Conservation (phyloP, 2,113 vertebrate genomes). For the Paralichthys olivaceus region DNA sequence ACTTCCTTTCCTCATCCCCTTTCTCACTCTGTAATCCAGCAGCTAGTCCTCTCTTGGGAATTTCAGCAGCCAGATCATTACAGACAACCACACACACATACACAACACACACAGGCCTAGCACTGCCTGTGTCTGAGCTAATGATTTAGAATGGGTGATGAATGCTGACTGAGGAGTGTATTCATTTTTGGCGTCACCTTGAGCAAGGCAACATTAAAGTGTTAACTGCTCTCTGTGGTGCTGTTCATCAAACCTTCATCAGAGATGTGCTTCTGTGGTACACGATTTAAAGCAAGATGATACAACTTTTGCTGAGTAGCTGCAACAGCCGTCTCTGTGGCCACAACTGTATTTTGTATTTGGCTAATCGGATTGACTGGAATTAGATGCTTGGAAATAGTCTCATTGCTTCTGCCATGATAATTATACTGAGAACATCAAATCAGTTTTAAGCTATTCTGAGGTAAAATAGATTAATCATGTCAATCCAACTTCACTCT, state of each 20-base stretch:
- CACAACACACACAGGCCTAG: constrained; percentile 14
- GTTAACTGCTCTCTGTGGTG: constrained; percentile 45
- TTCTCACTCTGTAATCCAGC: constrained; percentile 59
- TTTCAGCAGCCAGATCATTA: constrained; percentile 49
- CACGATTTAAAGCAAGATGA: constrained; percentile 9
- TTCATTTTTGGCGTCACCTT: constrained; percentile 67
- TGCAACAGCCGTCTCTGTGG: not conserved
- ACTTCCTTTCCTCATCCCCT: constrained; percentile 61
- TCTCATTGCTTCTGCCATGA: too few relatives aligned
- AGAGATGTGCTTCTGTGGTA: constrained; percentile 18
- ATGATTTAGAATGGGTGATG: constrained; percentile 44
- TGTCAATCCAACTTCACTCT: too few relatives aligned
- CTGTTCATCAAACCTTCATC: constrained; percentile 62
- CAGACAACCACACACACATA: constrained; percentile 21
- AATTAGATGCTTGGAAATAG: too few relatives aligned
- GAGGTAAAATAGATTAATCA: too few relatives aligned
- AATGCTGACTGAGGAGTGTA: constrained; percentile 53
- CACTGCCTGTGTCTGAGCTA: constrained; percentile 16
- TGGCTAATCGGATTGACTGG: too few relatives aligned
- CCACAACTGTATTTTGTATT: too few relatives aligned
- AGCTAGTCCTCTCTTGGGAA: constrained; percentile 55
- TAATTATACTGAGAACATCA: too few relatives aligned
- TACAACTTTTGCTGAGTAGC: not conserved
- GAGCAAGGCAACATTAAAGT: constrained; percentile 62
- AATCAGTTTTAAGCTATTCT: too few relatives aligned